Evolutionary conservation across 2,113 vertebrate species (phyloP).

Genomic region (Sinocyclocheilus anophthalmus): DNA sequence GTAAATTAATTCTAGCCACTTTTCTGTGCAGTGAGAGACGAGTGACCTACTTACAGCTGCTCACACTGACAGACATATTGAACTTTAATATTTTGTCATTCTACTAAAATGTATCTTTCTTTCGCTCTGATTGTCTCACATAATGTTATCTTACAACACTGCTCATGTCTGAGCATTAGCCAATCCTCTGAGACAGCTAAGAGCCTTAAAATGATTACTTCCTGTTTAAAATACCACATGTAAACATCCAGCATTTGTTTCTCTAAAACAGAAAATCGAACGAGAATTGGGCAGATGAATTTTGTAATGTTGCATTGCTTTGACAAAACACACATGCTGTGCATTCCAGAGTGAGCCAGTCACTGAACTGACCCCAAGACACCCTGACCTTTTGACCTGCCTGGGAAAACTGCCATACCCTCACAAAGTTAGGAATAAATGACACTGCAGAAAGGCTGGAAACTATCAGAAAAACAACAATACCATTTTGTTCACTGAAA

Average conservation of each 20-base stretch:
- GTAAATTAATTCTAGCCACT: constrained; percentile 20
- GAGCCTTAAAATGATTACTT: background rate
- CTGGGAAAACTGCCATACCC: constrained; percentile 16
- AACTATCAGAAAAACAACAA: constrained; percentile 26
- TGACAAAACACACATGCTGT: background rate
- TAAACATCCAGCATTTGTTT: background rate
- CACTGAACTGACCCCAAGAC: background rate
- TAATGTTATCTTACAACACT: background rate
- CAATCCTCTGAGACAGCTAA: background rate
- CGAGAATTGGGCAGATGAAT: background rate
- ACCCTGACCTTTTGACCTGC: background rate
- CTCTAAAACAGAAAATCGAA: background rate
- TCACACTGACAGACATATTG: background rate
- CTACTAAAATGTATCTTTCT: background rate
- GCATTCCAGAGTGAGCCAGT: background rate
- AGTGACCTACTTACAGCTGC: constrained; percentile 24
- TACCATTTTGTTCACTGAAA: constrained; percentile 34
- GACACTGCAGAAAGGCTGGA: background rate
- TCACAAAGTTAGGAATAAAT: background rate
- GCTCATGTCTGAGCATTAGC: background rate
- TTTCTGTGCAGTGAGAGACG: constrained; percentile 17
- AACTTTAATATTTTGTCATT: background rate
- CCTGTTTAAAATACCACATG: background rate
- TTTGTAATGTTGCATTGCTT: background rate
- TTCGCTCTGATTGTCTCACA: background rate